Percentiles rank a stretch among this genome's conserved stretches.
These are phyloP conservation scores for Prunella strophiata DNA, from an alignment of 2,797 vertebrate genomes.

Conservation along the genomic window DNA sequence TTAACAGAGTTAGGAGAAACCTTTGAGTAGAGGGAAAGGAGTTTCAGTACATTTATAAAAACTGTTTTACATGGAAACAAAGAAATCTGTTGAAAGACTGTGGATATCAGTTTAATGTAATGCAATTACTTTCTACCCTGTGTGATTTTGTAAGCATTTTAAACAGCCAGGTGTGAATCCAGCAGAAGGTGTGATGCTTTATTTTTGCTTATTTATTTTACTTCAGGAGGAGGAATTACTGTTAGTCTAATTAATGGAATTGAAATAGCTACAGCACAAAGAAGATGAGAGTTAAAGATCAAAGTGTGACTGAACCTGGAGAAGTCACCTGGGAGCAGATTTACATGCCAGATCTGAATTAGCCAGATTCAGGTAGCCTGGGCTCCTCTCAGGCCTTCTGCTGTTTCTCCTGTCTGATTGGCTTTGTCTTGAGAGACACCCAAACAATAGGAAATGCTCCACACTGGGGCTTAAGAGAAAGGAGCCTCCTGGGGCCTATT, in stretches of 20 bases:
- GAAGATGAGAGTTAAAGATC: conserved; percentile 47
- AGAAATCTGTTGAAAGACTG: conserved; percentile 9
- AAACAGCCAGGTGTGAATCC: conserved; percentile 31
- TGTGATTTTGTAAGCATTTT: conserved; percentile 34
- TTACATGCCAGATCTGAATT: conserved; percentile 9
- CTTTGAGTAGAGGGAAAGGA: not conserved
- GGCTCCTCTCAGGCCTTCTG: not conserved
- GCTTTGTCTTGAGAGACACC: not conserved
- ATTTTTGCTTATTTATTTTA: conserved; percentile 43
- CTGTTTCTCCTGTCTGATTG: not conserved
- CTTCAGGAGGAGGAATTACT: conserved; percentile 9
- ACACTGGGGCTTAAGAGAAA: not conserved
- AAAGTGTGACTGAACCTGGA: conserved; percentile 59
- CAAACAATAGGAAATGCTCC: not conserved
- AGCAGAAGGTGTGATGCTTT: not conserved
- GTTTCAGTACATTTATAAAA: not conserved
- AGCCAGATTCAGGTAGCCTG: not conserved
- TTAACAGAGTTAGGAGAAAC: not conserved
- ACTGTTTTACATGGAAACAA: not conserved
- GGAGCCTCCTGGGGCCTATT: not conserved
- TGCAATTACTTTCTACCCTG: conserved; percentile 12
- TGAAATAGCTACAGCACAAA: conserved; percentile 56
- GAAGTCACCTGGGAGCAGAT: conserved; percentile 47
- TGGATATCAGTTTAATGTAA: conserved; percentile 13
- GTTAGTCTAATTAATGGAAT: conserved; percentile 57